A percentile compares a stretch with the other conserved stretches of the same genome.
phyloP scores from a whole-genome alignment of 2,797 vertebrate genomes.

The Aphelocoma californica region DNA sequence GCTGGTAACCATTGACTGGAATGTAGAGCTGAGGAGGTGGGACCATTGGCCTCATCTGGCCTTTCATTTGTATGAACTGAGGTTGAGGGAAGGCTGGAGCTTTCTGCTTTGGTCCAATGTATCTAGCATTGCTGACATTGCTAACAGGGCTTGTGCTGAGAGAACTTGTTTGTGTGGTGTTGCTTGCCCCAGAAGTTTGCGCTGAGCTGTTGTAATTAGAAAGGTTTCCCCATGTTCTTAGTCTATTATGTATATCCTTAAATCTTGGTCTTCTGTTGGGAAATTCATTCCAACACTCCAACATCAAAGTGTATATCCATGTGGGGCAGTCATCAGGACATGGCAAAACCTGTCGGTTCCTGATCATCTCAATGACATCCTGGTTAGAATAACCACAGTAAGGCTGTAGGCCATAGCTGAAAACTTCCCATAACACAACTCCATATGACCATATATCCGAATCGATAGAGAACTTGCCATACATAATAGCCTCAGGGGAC shows the following conservation, averaged over 20 bases:
- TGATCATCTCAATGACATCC: slow-evolving; percentile 96
- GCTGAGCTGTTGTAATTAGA: slow-evolving; percentile 92
- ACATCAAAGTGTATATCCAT: slow-evolving; percentile 93
- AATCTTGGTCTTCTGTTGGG: slow-evolving; percentile 91
- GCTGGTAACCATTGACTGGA: slow-evolving; percentile 95
- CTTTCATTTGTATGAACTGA: slow-evolving; percentile 91
- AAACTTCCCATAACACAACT: slow-evolving; percentile 95
- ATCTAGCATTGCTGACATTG: slow-evolving; percentile 87
- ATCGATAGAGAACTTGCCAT: slow-evolving; percentile 92
- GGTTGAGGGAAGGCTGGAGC: slow-evolving; percentile 87
- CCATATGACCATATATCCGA: slow-evolving; percentile 97
- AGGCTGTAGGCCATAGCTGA: slow-evolving; percentile 95
- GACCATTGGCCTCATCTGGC: slow-evolving; percentile 88
- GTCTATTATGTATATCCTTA: slow-evolving; percentile 91
- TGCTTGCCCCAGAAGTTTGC: slow-evolving; percentile 92
- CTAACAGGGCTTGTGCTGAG: slow-evolving; percentile 96
- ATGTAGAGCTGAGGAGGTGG: slow-evolving; percentile 93
- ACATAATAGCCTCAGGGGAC: slow-evolving; percentile 92
- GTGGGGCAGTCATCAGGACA: slow-evolving; percentile 94
- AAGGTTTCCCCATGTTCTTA: slow-evolving; percentile 92
- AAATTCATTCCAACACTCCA: slow-evolving; percentile 96
- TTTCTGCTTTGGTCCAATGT: slow-evolving; percentile 89
- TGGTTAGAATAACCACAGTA: slow-evolving; percentile 97
- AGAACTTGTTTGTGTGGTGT: slow-evolving; percentile 95
- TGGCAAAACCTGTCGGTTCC: slow-evolving; percentile 86